Conservation (phyloP, 2,888 invertebrate species). For the Hedychridium roseum region DNA sequence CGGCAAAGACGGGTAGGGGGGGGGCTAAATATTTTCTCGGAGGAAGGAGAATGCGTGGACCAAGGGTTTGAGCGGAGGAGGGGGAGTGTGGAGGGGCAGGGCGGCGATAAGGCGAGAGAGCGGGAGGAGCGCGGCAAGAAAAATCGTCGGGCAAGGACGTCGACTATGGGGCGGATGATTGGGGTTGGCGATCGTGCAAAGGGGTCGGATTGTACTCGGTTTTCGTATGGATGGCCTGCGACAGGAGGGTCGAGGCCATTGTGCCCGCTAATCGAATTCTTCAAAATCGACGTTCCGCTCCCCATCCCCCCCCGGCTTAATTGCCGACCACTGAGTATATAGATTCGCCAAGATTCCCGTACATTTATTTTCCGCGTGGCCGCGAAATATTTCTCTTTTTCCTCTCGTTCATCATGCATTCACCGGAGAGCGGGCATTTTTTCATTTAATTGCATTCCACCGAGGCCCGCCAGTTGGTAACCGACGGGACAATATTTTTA, state of each 20-base stretch:
- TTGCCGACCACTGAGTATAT: too few relatives aligned
- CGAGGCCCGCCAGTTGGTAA: too few relatives aligned
- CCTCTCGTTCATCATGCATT: too few relatives aligned
- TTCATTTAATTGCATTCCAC: too few relatives aligned
- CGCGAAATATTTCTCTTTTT: too few relatives aligned
- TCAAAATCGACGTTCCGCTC: too few relatives aligned
- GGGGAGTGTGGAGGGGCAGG: not conserved
- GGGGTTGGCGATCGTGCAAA: conserved; percentile 12
- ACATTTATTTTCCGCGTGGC: too few relatives aligned
- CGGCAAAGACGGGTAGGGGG: conserved; percentile 11
- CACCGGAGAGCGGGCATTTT: too few relatives aligned
- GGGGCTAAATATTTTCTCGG: conserved; percentile 30
- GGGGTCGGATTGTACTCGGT: conserved; percentile 4
- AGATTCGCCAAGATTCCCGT: too few relatives aligned
- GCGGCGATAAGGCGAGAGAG: conserved; percentile 1
- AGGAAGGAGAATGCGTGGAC: conserved; percentile 15
- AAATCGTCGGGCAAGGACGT: conserved; percentile 12
- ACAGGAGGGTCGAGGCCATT: conserved; percentile 17
- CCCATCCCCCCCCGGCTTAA: too few relatives aligned
- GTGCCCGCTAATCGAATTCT: conserved; percentile 41
- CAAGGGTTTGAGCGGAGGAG: not conserved
- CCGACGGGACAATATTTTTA: too few relatives aligned
- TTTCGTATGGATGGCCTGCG: conserved; percentile 1
- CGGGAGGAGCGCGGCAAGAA: conserved; percentile 1
- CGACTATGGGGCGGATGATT: conserved; percentile 1